Evolutionary conservation across 2,113 vertebrate genomes (phyloP), one percentile per base, ranked within the genome.

Genomic region (Albula goreensis): DNA sequence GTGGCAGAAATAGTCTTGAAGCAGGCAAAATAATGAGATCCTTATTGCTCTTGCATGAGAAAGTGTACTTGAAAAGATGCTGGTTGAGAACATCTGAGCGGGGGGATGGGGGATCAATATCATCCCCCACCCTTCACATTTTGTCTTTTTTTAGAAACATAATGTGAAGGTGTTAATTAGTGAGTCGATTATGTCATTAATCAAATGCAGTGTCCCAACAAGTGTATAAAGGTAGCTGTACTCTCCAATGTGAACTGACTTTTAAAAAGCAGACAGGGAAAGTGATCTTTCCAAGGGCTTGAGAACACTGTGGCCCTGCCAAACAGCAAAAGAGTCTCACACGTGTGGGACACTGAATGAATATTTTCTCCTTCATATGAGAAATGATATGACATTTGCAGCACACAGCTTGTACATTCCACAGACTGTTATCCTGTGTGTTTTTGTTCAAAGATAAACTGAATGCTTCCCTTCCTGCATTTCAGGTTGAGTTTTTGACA

Each of bases 161-260:
- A 0, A 85, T 89, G 89, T 85, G 84, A 89, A 92, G 89, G 91
- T 93, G 92, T 94, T 95, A 94, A 95, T 95, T 93, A 94, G 91
- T 0, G 89, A 92, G 90, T 93, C 94, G 92, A 93, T 92, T 91
- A 92, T 93, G 91, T 92, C 92, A 94, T 95, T 94, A 94, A 95
- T 95, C 93, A 95, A 92, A 87, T 85, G 84, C 89, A 83, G 84
- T 92, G 85, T 88, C 89, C 90, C 89, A 86, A 90, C 90, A 92
- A 87, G 88, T 89, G 87, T 80, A 86, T 91, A 91, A 85, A 86
- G 90, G 87, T 90, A 90, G 83, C 82, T 84, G 88, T 81, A 53
- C 78, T 53, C 74, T 49, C 49, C 17, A 22, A 22, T 66, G 60
- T 66, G 60, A 74, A 22, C n/a, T 74, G 22, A 25, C n/a, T 74